A percentile compares a stretch with the other conserved stretches of the same genome.
phyloP scores from a whole-genome alignment of 1,140 invertebrate genomes.

The Euwallacea fornicatus region DNA sequence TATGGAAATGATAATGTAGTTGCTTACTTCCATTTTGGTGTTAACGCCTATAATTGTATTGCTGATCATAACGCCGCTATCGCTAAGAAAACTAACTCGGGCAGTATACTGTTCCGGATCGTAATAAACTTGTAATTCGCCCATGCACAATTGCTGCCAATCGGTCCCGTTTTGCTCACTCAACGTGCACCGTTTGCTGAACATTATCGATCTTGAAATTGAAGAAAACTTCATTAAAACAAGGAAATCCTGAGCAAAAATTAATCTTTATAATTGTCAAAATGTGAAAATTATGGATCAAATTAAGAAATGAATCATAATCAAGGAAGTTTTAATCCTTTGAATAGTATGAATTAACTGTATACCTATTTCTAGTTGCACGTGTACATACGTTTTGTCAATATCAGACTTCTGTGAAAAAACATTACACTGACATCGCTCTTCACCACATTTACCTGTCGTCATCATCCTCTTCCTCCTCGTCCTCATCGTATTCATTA shows the following conservation, averaged over 20 bases:
- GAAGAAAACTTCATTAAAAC: too few species aligned
- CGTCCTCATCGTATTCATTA: constrained; percentile 44
- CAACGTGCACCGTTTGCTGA: constrained; percentile 42
- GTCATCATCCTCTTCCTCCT: constrained; percentile 39
- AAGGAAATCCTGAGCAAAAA: too few species aligned
- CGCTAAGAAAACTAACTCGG: constrained; percentile 42
- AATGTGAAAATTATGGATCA: too few species aligned
- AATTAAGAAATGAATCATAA: too few species aligned
- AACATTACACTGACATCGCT: constrained; percentile 10
- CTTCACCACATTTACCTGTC: constrained; percentile 40
- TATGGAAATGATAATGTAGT: not conserved
- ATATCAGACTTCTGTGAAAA: too few species aligned
- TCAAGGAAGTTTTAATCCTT: too few species aligned
- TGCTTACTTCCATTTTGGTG: constrained; percentile 47
- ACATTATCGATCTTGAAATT: constrained; percentile 40
- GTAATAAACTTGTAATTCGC: constrained; percentile 47
- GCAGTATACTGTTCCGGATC: constrained; percentile 47
- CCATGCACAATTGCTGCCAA: constrained; percentile 44
- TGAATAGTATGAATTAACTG: too few species aligned
- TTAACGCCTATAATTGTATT: constrained; percentile 49
- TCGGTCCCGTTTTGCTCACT: constrained; percentile 38
- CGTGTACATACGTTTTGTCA: not conserved
- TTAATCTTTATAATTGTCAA: too few species aligned
- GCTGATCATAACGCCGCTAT: constrained; percentile 40
- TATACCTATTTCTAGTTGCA: too few species aligned